Conservation (phyloP, 64 coral and sea anemone species). For the Porites australiensis region DNA sequence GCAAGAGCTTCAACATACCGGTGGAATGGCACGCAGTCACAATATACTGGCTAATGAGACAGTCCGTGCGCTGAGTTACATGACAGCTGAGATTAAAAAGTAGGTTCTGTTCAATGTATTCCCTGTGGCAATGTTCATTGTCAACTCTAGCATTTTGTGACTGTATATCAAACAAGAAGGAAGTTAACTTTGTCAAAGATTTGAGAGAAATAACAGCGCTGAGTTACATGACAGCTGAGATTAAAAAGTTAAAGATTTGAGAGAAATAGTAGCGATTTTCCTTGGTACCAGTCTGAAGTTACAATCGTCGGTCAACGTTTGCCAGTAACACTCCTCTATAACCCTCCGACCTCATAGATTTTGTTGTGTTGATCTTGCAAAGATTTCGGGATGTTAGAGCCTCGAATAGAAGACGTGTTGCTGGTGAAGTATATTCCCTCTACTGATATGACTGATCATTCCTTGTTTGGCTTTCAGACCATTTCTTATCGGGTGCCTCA, state of each 20-base stretch:
- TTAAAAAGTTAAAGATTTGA: conserved; percentile 49
- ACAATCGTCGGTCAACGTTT: too few species aligned
- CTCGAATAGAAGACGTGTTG: too few species aligned
- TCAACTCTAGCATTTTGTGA: too few species aligned
- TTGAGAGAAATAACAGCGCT: too few species aligned
- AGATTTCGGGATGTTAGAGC: too few species aligned
- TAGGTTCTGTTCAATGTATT: conserved; percentile 6
- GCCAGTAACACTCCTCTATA: too few species aligned
- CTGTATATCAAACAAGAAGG: too few species aligned
- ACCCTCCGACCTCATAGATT: too few species aligned
- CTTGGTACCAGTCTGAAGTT: too few species aligned
- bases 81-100: conserved; percentile 91
- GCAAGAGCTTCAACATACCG: conserved; percentile 76
- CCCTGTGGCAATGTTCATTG: neutral
- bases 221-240: conserved; percentile 77
- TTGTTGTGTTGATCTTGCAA: too few species aligned
- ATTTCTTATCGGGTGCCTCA: conserved; percentile 77
- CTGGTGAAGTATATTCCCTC: too few species aligned
- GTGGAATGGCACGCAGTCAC: conserved; percentile 89
- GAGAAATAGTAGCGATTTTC: neutral
- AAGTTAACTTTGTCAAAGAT: too few species aligned
- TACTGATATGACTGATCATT: neutral
- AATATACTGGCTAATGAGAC: conserved; percentile 96
- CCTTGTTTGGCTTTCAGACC: conserved; percentile 52
- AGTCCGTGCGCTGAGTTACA: conserved; percentile 78